Evolutionary conservation across 2,797 vertebrate genomes (phyloP).

Genomic region (Lateolabrax maculatus): DNA sequence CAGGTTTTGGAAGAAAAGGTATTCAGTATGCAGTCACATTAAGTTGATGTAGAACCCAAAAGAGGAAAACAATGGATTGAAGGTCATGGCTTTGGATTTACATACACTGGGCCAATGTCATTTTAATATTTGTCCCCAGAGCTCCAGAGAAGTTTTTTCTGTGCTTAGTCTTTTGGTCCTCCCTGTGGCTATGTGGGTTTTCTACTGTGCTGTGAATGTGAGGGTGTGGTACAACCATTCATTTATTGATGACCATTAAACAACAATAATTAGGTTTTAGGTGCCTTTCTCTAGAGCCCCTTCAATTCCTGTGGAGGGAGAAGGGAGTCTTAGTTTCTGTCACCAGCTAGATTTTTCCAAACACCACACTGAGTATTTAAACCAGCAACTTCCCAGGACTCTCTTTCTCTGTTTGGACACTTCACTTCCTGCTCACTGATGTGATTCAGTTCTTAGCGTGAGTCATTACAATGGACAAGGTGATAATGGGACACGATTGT

Average conservation of each 20-base stretch:
- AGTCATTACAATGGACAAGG: slow-evolving; percentile 22
- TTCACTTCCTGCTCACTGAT: slow-evolving; percentile 12
- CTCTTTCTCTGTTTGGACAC: background rate
- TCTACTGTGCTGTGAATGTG: background rate
- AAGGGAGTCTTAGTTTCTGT: background rate
- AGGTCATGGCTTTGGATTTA: slow-evolving; percentile 27
- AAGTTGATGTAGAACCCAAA: slow-evolving; percentile 8
- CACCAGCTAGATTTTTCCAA: background rate
- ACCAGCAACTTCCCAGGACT: background rate
- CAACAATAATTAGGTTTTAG: background rate
- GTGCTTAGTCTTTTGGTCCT: background rate
- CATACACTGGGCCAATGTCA: background rate
- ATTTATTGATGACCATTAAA: slow-evolving; percentile 5
- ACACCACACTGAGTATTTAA: background rate
- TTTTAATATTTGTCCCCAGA: slow-evolving; percentile 17
- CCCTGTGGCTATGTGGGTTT: background rate
- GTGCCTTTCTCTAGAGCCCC: background rate
- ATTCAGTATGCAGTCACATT: slow-evolving; percentile 11
- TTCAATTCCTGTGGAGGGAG: background rate
- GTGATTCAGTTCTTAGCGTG: slow-evolving; percentile 14
- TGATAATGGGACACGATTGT: slow-evolving; percentile 25
- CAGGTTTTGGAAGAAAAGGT: background rate
- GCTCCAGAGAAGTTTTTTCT: slow-evolving; percentile 6
- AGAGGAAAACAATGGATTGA: slow-evolving; percentile 6
- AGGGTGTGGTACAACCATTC: background rate